Base-by-base conservation (phyloP, 2,888 invertebrate genomes). In the Nomada hirtipes region DNA sequence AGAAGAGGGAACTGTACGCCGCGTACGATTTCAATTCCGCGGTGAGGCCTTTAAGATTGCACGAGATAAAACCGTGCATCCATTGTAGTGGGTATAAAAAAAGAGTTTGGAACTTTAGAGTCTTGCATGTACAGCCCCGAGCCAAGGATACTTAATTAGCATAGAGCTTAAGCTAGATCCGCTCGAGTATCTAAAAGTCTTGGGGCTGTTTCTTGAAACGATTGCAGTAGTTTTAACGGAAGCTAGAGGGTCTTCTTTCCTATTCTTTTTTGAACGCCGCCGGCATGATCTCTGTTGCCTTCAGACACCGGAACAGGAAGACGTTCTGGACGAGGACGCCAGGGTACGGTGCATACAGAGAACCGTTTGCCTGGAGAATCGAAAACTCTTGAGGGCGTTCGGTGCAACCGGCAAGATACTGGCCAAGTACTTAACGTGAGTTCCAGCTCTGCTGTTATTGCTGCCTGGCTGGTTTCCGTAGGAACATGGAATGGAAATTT, bases 401-500 rank as follows among this genome's bases (percentile, higher is more conserved):
- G 93, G 93, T 2, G 29, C 68, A 20, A 61, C 84, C 67, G 93
- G 93, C 42, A 89, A 88, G 79, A 70, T 90, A 67, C 76, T 93
- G 23, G 93, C 91, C 10, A 91, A 90, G 69, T 92, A 92, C 86
- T 89, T 93, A 71, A 93, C 91, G 93, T 93, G 69, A 91, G 92
- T 90, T 68, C 13, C 36, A 50, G 10, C 13, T 47, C 29, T 18
- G 10, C 4, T 42, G 26, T 59, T 63, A 42, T 76, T 61, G 44
- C 29, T 59, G 26, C 36, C 36, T 20, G 50, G 3, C 63, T 15
- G 23, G 57, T 55, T n/a, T 36, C 42, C 52, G 23, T 13, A 36
- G n/a, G n/a, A 29, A 2, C 29, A 44, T 15, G 1, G n/a, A 42
- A 1, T 11, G 29, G 26, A 73, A 64, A 76, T 52, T 65, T 73